These are phyloP conservation scores for Eurytoma californica DNA, from an alignment of 2,888 invertebrate genomes.

Conservation along the genomic window DNA sequence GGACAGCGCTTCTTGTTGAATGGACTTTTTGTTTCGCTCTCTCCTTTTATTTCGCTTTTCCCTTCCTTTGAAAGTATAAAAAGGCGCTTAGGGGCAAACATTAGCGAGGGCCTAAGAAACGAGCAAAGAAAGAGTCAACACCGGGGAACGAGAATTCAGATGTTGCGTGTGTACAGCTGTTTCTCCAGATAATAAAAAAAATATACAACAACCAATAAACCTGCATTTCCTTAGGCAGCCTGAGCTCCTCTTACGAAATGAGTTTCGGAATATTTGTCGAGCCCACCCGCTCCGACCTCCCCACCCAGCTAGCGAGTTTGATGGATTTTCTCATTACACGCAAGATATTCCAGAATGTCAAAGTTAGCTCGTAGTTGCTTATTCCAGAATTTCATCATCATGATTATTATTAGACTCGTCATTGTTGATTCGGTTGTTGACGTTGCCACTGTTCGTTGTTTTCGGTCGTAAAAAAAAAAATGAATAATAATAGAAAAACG, in stretches of 20 bases:
- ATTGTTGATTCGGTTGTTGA: background rate
- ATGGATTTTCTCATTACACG: slow-evolving; percentile 53
- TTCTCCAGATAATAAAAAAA: slow-evolving; percentile 47
- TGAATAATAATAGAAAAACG: background rate
- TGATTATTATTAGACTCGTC: background rate
- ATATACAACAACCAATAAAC: slow-evolving; percentile 38
- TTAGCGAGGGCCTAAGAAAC: slow-evolving; percentile 26
- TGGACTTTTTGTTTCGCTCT: slow-evolving; percentile 20
- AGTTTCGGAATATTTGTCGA: slow-evolving; percentile 49
- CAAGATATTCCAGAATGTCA: slow-evolving; percentile 37
- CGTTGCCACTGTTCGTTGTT: background rate
- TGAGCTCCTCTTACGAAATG: slow-evolving; percentile 46
- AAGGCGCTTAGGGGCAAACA: slow-evolving; percentile 50
- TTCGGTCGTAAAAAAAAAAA: background rate
- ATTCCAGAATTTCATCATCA: background rate
- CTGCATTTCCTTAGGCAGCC: slow-evolving; percentile 9
- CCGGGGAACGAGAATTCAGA: slow-evolving; percentile 14
- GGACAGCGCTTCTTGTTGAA: slow-evolving; percentile 31
- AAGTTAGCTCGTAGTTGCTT: slow-evolving; percentile 26
- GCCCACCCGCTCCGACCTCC: background rate
- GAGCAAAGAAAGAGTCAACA: slow-evolving; percentile 40
- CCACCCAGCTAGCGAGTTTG: slow-evolving; percentile 2
- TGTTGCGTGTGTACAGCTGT: slow-evolving; percentile 51
- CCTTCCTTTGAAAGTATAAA: slow-evolving; percentile 32
- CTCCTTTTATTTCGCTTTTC: slow-evolving; percentile 26